Evolutionary conservation across 1,140 invertebrate genomes (phyloP), one percentile per base, ranked within the genome.

Genomic region (Bombus sylvicola): DNA sequence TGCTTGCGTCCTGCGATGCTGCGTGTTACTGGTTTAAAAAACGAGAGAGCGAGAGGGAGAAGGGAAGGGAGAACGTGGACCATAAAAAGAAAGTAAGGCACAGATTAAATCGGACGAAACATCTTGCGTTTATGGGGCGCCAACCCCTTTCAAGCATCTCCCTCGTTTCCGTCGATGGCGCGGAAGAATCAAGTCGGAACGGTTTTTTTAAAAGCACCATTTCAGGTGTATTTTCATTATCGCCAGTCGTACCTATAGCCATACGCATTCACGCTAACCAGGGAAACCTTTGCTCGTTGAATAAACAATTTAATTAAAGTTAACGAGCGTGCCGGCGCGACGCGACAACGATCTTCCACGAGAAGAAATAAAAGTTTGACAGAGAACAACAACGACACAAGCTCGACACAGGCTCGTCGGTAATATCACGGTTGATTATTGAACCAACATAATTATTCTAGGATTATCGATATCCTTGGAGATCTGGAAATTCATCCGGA

Each of bases 291-390:
- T 59, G 64, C 37, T 53, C 77, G 78, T 86, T 71, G 85, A 86
- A 86, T 86, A 87, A 87, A 87, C 84, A 87, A 87, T 87, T 87
- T 80, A 87, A 87, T 87, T 87, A 87, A 85, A 86, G 77, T 62
- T 79, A 85, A 87, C 59, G 77, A 86, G 47, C 71, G 72, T 25
- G 5, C n/a, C 53, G 47, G 34, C 31, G 74, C 69, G 47, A 71
- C 37, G 66, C 71, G 71, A 59, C 43, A 72, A 73, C 71, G 81
- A 80, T 41, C 68, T 13, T 25, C 25, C 31, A 3, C 10, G 0
- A 10, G 28, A 13, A 41, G 34, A 64, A 66, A 66, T 64, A 74
- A 73, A 64, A 66, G 22, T 34, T 59, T 22, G 12, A 28, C 25
- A 39, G 18, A 39, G 13, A 41, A 72, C 25, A 31, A n/a, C 34